Percentiles rank a stretch among this genome's conserved stretches.
Conservation (phyloP, 1,140 invertebrate species). For the Muscidifurax raptorellus region DNA sequence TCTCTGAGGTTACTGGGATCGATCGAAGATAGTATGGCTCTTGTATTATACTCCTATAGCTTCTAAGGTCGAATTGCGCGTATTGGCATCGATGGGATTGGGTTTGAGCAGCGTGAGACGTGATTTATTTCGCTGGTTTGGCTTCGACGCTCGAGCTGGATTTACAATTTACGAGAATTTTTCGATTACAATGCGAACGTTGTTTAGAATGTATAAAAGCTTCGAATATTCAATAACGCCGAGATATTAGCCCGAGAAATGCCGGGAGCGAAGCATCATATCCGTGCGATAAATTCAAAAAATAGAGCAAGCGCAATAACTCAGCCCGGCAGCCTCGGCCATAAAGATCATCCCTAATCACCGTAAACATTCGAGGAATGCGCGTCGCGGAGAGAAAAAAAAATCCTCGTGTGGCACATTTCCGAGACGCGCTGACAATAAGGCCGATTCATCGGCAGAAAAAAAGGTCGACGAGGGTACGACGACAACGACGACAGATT, state of each 20-base stretch:
- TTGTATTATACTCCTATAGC: too few relatives aligned
- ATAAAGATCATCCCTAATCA: constrained; percentile 19
- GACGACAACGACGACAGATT: constrained; percentile 26
- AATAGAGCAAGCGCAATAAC: neutral
- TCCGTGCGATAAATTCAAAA: neutral
- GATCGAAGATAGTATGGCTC: too few relatives aligned
- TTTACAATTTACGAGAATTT: too few relatives aligned
- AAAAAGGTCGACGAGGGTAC: constrained; percentile 15
- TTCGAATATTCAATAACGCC: neutral
- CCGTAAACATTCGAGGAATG: constrained; percentile 9
- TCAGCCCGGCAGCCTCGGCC: neutral
- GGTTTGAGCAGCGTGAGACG: too few relatives aligned
- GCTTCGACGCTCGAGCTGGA: too few relatives aligned
- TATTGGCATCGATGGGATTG: too few relatives aligned
- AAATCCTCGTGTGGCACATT: constrained; percentile 4
- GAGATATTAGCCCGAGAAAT: too few relatives aligned
- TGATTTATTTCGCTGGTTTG: too few relatives aligned
- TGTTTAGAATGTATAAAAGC: too few relatives aligned
- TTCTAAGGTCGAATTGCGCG: too few relatives aligned
- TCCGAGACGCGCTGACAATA: constrained; percentile 10
- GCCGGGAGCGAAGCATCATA: neutral
- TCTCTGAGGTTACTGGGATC: too few relatives aligned
- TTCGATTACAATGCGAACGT: too few relatives aligned
- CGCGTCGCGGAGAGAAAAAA: neutral
- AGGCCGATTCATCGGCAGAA: constrained; percentile 29